phyloP scores from a whole-genome alignment of 2,888 invertebrate species.

The Andrena flavipes region DNA sequence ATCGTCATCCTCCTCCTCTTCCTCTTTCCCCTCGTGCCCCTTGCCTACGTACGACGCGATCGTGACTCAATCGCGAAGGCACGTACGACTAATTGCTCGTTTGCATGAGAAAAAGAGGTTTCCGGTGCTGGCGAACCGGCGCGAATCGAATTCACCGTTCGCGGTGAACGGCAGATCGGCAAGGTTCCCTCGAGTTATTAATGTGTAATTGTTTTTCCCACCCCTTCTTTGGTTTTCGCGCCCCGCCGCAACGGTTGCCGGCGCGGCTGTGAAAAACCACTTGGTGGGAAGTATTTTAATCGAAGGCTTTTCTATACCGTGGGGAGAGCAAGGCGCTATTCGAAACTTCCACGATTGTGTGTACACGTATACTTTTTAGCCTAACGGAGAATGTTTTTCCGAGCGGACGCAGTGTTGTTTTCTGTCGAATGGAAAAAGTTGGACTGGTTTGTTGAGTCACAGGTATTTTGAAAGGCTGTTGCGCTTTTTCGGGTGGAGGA shows the following conservation, averaged over 20 bases:
- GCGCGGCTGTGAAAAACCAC: not conserved
- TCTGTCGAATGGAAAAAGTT: too few relatives aligned
- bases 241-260: not conserved
- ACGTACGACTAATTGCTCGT: constrained; percentile 78
- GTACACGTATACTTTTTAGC: not conserved
- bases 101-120: constrained; percentile 75
- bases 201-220: constrained; percentile 44
- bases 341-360: not conserved
- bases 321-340: not conserved
- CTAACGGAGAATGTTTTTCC: not conserved
- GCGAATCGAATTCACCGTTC: constrained; percentile 57
- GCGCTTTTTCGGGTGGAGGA: not conserved
- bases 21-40: constrained; percentile 3
- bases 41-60: constrained; percentile 40
- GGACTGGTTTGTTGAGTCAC: not conserved
- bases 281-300: not conserved
- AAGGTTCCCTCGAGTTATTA: constrained; percentile 50
- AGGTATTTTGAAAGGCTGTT: not conserved
- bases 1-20: constrained; percentile 29
- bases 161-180: constrained; percentile 54
- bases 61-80: constrained; percentile 79
- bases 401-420: not conserved
- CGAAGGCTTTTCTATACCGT: not conserved
- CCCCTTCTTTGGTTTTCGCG: not conserved
- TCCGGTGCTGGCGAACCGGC: constrained; percentile 63